Percentiles rank a stretch among this genome's conserved stretches.
These are phyloP conservation scores for Eupeodes latifasciatus DNA, from an alignment of 2,888 invertebrate species.

Conservation along the genomic window DNA sequence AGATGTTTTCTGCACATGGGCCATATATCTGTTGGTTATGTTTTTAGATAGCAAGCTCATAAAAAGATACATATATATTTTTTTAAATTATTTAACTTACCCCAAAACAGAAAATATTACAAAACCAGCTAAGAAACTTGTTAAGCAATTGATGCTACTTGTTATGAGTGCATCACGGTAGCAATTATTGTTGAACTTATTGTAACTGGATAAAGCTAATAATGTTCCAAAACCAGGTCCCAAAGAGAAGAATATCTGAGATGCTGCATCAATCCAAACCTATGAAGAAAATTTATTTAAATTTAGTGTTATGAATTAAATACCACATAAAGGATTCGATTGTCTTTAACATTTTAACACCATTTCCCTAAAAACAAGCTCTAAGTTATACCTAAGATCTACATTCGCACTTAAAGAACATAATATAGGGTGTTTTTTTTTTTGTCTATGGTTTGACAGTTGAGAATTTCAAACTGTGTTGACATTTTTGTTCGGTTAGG, in stretches of 20 bases:
- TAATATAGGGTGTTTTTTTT: no score
- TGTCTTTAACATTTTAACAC: no score
- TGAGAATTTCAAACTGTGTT: no score
- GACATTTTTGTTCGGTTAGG: no score
- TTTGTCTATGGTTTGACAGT: no score
- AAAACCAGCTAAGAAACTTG: slow-evolving; percentile 96
- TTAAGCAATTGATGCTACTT: slow-evolving; percentile 94
- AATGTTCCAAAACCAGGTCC: slow-evolving; percentile 97
- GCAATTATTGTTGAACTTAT: slow-evolving; percentile 96
- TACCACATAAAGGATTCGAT: no score
- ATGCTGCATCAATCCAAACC: slow-evolving; percentile 97
- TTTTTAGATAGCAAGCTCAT: no score
- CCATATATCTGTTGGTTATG: slow-evolving; percentile 90
- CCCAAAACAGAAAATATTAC: slow-evolving; percentile 97
- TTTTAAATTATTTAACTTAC: slow-evolving; percentile 81
- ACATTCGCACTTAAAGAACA: no score
- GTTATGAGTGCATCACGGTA: slow-evolving; percentile 95
- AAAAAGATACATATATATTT: neutral
- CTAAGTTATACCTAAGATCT: no score
- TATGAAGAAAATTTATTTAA: slow-evolving; percentile 80
- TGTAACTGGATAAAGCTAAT: slow-evolving; percentile 95
- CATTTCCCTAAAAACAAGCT: no score
- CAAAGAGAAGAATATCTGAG: slow-evolving; percentile 96
- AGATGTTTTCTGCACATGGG: slow-evolving; percentile 93
- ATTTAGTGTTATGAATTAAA: no score